Base-by-base conservation (phyloP, 2,888 invertebrate genomes). In the Ectobius pallidus region DNA sequence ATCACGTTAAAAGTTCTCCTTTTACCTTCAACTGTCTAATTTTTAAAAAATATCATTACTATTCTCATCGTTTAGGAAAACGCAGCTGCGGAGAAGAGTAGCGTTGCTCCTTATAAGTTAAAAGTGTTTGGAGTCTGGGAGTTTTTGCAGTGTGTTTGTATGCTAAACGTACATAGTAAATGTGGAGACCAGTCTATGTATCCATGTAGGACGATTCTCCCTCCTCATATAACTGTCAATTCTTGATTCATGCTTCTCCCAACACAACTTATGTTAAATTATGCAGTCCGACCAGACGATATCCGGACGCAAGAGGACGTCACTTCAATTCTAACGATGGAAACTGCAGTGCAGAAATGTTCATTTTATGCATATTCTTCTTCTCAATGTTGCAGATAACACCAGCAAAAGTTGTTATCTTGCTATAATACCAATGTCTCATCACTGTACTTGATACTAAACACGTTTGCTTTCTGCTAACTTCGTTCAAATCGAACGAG, bases 181-280 rank as follows among this genome's bases (percentile, higher is more conserved):
- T n/a, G n/a, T n/a, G n/a, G n/a, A n/a, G 25, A 52, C 52, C 20
- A 52, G 25, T 52, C 14, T 52, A 52, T 52, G 25, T 14, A 25
- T 25, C 52, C 3, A 1, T 25, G 52, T 25, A 52, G 25, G n/a
- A n/a, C n/a, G n/a, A n/a, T 52, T 20, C 25, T 25, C 25, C 2
- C 52, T 11, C 52, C 14, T 52, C 58, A 30, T 65, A 65, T 65
- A 65, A 65, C 65, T 65, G 65, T 65, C 65, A 65, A 65, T 65
- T n/a, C 46, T 46, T 65, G 65, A 65, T 65, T 65, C 65, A 65
- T 65, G 30, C 25, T 55, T 14, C 39, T 62, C 18, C 18, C 25
- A 65, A 65, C 44, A 46, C 44, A 65, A 44, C 65, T 65, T 65
- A 65, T 65, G 65, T 65, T 46, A 65, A 65, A 46, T 65, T 65